Evolutionary conservation across 2,797 vertebrate genomes (phyloP).

Genomic region (Rhynchonycteris naso): DNA sequence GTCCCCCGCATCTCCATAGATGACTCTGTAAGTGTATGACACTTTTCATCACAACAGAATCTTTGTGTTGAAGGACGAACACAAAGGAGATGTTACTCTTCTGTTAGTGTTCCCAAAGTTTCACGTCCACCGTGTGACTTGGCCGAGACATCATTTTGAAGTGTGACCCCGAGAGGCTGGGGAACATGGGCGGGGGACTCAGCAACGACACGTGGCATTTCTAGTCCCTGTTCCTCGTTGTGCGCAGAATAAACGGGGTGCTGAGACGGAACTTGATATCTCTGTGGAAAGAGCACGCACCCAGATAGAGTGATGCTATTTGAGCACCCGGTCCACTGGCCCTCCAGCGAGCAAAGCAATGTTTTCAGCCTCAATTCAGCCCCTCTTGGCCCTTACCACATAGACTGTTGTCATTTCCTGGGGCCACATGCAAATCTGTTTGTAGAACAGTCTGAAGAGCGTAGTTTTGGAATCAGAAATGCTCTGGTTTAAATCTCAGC

Average conservation of each 20-base stretch:
- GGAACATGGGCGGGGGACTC: not conserved
- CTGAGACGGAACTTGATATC: not conserved
- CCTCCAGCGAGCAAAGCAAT: no score
- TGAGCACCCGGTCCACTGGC: no score
- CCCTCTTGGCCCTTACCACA: no score
- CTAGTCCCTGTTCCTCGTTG: not conserved
- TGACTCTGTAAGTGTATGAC: not conserved
- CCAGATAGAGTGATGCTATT: not conserved
- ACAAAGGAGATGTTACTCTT: not conserved
- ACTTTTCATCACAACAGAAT: not conserved
- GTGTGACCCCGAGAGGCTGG: not conserved
- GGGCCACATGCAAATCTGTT: no score
- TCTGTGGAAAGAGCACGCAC: not conserved
- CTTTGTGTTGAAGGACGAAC: not conserved
- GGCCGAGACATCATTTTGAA: not conserved
- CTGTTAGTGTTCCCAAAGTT: not conserved
- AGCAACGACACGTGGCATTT: no score
- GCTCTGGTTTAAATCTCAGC: no score
- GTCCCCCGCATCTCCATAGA: not conserved
- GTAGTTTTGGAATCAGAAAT: no score
- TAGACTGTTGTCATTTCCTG: no score
- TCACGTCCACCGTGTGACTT: not conserved
- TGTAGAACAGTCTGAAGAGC: no score
- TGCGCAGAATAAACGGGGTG: accelerated
- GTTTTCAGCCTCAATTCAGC: no score